Base-by-base conservation (phyloP, 2,113 vertebrate genomes). In the Hylia prasina region DNA sequence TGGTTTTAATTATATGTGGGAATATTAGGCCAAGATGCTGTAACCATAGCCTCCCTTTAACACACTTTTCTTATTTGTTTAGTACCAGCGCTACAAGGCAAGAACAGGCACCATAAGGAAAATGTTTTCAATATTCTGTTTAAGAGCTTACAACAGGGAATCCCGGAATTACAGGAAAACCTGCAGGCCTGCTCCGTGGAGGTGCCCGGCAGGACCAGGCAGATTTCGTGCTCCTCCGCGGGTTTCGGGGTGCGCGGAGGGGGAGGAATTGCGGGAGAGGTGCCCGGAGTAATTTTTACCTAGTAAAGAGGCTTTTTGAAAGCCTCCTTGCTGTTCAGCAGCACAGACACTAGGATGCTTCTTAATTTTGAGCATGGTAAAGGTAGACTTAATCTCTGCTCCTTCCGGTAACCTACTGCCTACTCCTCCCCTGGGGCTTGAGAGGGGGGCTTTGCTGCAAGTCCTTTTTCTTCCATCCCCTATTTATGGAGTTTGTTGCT, bases 1-100 rank as follows among this genome's bases (percentile, higher is more conserved):
- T 96, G 96, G 77, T 96, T 97, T 95, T 95, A 94, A 95, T 95
- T 95, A 94, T 66, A 94, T 64, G 68, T 94, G 93, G 88, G 72
- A 92, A 96, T 53, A 79, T 92, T 87, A 93, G 90, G 92, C 94
- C 92, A 86, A 89, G 86, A 96, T 17, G 80, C 90, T 71, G 92
- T 90, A 95, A 93, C 85, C 14, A 3, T 90, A 95, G 60, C 65
- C 78, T 93, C 77, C 19, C 85, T 56, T 57, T 68, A 85, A 64
- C 69, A 95, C 80, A 89, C 91, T 93, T 96, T 97, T 94, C 80
- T 40, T 37, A 90, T 89, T 96, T 87, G 93, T 93, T 93, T 83
- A 93, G 61, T 85, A 76, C 76, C 48, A 54, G 58, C 7, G 7
- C 82, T 90, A 92, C 85, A 92, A 93, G 94, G 72, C 82, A 88